Conservation (phyloP, 1,140 invertebrate genomes). For the Theocolax elegans region DNA sequence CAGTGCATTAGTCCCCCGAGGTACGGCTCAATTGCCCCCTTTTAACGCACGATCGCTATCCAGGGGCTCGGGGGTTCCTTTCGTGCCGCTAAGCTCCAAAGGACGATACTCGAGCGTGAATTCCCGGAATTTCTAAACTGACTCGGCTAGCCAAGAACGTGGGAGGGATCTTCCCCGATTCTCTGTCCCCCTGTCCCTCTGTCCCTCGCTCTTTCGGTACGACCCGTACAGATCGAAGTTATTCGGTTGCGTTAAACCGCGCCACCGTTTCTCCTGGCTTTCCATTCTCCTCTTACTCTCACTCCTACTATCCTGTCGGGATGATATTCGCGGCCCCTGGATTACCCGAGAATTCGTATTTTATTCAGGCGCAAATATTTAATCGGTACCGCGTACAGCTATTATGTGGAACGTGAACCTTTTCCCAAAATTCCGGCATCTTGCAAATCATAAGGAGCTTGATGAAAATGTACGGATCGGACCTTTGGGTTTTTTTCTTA, state of each 20-base stretch:
- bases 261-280: too few relatives aligned
- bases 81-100: constrained; percentile 15
- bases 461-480: too few relatives aligned
- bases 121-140: constrained; percentile 53
- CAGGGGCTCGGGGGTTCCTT: too few relatives aligned
- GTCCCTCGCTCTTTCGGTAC: too few relatives aligned
- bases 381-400: not conserved
- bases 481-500: too few relatives aligned
- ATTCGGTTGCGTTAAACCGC: constrained; percentile 4
- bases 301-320: too few relatives aligned
- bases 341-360: not conserved
- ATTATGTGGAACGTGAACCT: not conserved
- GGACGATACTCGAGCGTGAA: constrained; percentile 33
- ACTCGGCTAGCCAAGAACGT: constrained; percentile 48
- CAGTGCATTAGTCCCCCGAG: not conserved
- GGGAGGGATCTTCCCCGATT: not conserved
- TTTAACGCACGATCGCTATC: constrained; percentile 9
- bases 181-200: too few relatives aligned
- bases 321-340: not conserved
- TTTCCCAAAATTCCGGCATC: not conserved
- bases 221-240: constrained; percentile 13
- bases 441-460: too few relatives aligned
- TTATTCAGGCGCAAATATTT: constrained; percentile 2
- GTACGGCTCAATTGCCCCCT: not conserved
- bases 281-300: too few relatives aligned